These are phyloP conservation scores for Podotricha telesiphe DNA, from an alignment of 2,888 invertebrate species.

Conservation along the genomic window DNA sequence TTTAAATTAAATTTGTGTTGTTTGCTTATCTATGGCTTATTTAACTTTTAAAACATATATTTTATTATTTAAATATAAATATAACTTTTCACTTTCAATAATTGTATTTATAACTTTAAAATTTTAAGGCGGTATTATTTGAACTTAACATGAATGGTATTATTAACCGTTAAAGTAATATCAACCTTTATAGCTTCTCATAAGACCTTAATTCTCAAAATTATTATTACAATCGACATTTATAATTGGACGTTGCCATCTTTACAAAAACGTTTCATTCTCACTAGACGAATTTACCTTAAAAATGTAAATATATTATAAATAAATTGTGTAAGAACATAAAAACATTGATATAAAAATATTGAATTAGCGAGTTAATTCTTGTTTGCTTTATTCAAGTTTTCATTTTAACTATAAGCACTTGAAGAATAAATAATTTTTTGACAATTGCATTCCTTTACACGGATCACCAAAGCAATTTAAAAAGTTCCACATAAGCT, in stretches of 20 bases:
- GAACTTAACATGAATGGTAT: neutral
- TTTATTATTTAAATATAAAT: neutral
- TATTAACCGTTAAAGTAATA: neutral
- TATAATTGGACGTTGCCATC: conserved; percentile 29
- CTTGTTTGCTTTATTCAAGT: neutral
- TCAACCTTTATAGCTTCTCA: rapidly evolving
- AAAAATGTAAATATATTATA: neutral
- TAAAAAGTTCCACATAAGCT: conserved; percentile 83
- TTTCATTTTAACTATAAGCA: neutral
- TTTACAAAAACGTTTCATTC: conserved; percentile 25
- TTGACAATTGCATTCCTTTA: conserved; percentile 53
- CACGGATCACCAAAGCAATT: conserved; percentile 52
- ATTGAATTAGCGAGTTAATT: neutral
- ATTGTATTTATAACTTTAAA: neutral
- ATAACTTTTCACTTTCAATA: neutral
- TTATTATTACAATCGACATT: conserved; percentile 23
- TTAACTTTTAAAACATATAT: neutral
- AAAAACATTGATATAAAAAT: neutral
- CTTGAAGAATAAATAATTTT: neutral
- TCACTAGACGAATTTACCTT: neutral
- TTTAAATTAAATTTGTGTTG: neutral
- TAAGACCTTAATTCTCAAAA: conserved; percentile 15
- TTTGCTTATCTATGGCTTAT: neutral
- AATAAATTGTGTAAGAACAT: neutral
- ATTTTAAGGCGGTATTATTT: neutral